phyloP scores from a whole-genome alignment of 2,113 vertebrate genomes.

The Pycnonotus jocosus region DNA sequence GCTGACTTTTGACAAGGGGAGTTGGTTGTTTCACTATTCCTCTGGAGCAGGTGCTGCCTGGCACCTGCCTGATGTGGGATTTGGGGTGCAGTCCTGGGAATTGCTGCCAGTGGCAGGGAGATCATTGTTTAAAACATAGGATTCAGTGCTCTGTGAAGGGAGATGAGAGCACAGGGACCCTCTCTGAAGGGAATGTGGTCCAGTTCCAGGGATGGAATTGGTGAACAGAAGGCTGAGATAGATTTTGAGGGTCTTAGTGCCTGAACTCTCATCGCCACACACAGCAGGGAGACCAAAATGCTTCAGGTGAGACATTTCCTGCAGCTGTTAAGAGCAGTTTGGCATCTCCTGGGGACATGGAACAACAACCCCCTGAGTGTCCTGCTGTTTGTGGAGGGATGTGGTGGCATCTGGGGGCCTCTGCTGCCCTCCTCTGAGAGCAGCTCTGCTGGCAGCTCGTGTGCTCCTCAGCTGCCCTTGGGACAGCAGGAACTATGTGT shows the following conservation, averaged over 20 bases:
- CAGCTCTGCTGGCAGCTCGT: not conserved
- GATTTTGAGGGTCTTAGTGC: not conserved
- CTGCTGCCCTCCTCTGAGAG: conserved; percentile 46
- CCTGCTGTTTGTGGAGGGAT: not conserved
- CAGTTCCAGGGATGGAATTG: not conserved
- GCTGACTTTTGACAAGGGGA: not conserved
- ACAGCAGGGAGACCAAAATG: not conserved
- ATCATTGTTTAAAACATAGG: not conserved
- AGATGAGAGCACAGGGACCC: not conserved
- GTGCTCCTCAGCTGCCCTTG: not conserved
- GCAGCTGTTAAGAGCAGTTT: not conserved
- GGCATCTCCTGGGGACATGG: not conserved
- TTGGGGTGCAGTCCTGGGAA: not conserved
- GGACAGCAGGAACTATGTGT: not conserved
- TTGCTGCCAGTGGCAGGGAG: not conserved
- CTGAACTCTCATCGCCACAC: not conserved
- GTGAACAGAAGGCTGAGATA: not conserved
- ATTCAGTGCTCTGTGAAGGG: not conserved
- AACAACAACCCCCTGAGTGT: not conserved
- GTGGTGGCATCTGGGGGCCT: not conserved
- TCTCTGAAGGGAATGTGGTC: not conserved
- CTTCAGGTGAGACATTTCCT: not conserved
- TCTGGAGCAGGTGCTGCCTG: not conserved
- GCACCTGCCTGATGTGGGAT: not conserved
- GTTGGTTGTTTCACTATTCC: not conserved